Conservation (phyloP, 2,113 vertebrate species). For the Hyaena hyaena region DNA sequence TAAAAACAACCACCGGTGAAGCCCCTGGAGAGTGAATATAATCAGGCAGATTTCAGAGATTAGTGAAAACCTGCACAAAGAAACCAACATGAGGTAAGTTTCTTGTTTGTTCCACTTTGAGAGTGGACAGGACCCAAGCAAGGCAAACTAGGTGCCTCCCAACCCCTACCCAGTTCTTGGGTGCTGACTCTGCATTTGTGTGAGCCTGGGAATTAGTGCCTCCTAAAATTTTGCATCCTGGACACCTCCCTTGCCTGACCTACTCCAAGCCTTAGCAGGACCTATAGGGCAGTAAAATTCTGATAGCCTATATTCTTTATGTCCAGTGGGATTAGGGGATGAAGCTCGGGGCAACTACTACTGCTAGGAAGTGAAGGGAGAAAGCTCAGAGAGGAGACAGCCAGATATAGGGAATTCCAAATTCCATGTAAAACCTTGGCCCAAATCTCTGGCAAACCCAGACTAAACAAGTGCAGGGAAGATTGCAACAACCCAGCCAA, state of each 20-base stretch:
- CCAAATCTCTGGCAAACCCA: background rate
- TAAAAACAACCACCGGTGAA: background rate
- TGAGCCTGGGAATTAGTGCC: background rate
- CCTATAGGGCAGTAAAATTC: background rate
- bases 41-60: background rate
- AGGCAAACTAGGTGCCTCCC: background rate
- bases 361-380: background rate
- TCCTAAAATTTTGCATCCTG: background rate
- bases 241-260: background rate
- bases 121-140: background rate
- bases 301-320: background rate
- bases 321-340: background rate
- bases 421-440: background rate
- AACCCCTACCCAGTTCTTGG: background rate
- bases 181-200: background rate
- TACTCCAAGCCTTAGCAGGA: background rate
- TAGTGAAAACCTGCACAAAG: slow-evolving; percentile 4
- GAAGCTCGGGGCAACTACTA: background rate
- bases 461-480: background rate
- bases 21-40: background rate
- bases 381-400: background rate
- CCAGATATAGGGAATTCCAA: background rate
- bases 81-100: background rate
- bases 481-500: background rate
- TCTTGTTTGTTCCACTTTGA: background rate